Conservation (phyloP, 1,140 invertebrate species). For the Nixonia krombeini region DNA sequence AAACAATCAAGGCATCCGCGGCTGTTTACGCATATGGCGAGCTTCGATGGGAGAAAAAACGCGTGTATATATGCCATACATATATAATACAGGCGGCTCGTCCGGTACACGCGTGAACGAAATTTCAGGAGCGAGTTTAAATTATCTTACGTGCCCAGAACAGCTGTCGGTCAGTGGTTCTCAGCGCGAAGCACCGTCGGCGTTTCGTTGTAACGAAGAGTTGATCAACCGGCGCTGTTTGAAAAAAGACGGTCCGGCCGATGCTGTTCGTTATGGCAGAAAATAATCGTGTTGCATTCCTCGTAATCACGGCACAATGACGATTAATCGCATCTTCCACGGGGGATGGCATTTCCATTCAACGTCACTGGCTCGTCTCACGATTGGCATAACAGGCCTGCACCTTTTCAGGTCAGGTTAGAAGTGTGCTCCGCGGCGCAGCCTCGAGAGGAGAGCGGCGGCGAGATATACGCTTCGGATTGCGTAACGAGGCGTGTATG, state of each 20-base stretch:
- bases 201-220: too few species aligned
- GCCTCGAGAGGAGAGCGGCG: conserved; percentile 19
- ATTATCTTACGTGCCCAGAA: conserved; percentile 43
- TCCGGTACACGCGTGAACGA: conserved; percentile 47
- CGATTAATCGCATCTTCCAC: too few species aligned
- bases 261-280: background rate
- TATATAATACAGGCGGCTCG: conserved; percentile 35
- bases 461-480: conserved; percentile 26
- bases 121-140: conserved; percentile 47
- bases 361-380: conserved; percentile 31
- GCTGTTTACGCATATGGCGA: conserved; percentile 46
- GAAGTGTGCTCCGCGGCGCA: conserved; percentile 25
- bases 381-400: conserved; percentile 23
- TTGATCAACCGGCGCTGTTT: too few species aligned
- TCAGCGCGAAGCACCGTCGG: conserved; percentile 14
- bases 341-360: conserved; percentile 7
- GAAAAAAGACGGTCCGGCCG: background rate
- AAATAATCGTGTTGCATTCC: background rate
- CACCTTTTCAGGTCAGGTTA: conserved; percentile 35
- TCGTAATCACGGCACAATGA: too few species aligned
- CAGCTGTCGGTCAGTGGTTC: conserved; percentile 50
- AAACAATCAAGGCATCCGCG: conserved; percentile 20
- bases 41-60: too few species aligned
- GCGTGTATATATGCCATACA: too few species aligned
- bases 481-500: conserved; percentile 43